Evolutionary conservation across 2,797 vertebrate species (phyloP), one percentile per base, ranked within the genome.

Genomic region (Luscinia megarhynchos): DNA sequence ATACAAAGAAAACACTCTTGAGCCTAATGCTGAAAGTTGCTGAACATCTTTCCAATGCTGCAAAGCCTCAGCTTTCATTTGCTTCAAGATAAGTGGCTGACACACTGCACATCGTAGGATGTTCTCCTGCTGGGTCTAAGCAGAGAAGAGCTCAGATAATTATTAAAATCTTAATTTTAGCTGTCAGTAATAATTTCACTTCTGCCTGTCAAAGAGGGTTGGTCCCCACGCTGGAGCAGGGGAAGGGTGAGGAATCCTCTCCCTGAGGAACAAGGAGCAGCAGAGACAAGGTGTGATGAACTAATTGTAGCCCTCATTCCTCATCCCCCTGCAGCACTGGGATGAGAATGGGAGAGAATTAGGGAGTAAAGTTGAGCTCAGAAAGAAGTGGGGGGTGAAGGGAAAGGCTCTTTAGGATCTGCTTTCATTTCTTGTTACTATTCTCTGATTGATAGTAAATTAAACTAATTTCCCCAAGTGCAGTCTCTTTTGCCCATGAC

Each of bases 161-260:
- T 92, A 87, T 74, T 87, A 80, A 95, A 92, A 93, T 83, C 75
- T 80, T 94, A 29, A 94, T 92, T 94, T 92, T 87, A 77, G 8
- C 67, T 96, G 93, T 85, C 93, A 93, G 75, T 76, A 95, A 84
- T 88, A 45, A 95, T 90, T 84, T 93, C 63, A 84, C 24, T 63
- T 84, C 67, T 94, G 55, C 67, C 30, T 91, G 34, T 87, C 74
- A 87, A 55, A 61, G 41, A 64, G 19, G 15, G 32, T 46, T 67
- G 53, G 23, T 83, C 68, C 32, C 59, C 32, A 55, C 1, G 5
- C 54, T 67, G 53, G 73, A 84, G 54, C 59, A 90, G 46, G 18
- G 26, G 59, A 84, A 73, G 34, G 78, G 30, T 48, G 74, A 53
- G 19, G 59, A 73, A 30, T 59, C 34, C 59, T 78, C 26, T 40